Percentiles rank a stretch among this genome's conserved stretches.
These are phyloP conservation scores for Epizoanthus scotinus DNA, from an alignment of 92 coral and sea anemone genomes.

Conservation along the genomic window DNA sequence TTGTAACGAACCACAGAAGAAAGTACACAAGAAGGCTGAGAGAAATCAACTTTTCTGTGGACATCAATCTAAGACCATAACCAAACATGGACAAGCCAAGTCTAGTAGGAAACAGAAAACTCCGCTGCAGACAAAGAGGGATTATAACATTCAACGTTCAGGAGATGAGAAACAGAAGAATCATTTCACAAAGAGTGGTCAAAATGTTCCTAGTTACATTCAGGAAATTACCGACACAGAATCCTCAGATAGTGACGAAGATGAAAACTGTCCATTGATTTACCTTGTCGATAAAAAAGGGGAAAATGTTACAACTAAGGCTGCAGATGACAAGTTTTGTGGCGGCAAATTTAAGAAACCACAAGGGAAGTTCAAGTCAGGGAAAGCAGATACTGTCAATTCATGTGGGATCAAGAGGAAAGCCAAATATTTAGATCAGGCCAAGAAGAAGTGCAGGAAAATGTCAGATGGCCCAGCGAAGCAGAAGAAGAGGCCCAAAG, in stretches of 20 bases:
- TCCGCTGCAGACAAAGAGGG: slow-evolving; percentile 28
- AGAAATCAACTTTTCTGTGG: neutral
- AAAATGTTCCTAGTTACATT: neutral
- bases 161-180: neutral
- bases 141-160: slow-evolving; percentile 4
- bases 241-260: slow-evolving; percentile 30
- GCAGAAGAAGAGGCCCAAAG: neutral
- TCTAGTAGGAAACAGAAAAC: neutral
- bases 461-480: neutral
- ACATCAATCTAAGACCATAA: neutral
- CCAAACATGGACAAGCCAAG: neutral
- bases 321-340: neutral
- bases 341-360: too few species aligned
- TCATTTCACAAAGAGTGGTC: neutral
- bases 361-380: too few species aligned
- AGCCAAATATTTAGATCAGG: neutral
- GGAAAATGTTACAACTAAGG: neutral
- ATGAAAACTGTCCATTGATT: slow-evolving; percentile 3
- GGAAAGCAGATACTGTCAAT: too few species aligned
- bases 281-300: neutral
- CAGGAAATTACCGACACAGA: neutral
- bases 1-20: neutral
- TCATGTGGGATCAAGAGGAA: slow-evolving; percentile 20
- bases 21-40: neutral
- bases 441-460: neutral